Conservation (phyloP, 2,888 invertebrate species). For the Dasysyrphus albostriatus region DNA sequence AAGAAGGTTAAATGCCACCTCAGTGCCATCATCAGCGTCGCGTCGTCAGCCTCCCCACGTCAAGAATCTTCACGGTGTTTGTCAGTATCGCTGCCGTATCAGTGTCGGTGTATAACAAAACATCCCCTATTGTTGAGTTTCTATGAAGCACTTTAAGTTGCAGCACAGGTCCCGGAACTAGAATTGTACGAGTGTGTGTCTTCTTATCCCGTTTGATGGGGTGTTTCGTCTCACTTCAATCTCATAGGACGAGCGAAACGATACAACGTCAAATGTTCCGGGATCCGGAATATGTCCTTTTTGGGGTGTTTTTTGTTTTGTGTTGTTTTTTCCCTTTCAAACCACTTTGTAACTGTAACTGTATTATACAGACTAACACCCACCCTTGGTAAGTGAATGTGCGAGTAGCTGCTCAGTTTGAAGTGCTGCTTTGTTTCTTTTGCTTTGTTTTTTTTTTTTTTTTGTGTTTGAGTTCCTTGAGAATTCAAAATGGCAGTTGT, state of each 20-base stretch:
- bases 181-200: conserved; percentile 39
- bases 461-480: conserved; percentile 53
- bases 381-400: conserved; percentile 48
- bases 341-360: conserved; percentile 28
- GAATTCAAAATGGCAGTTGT: conserved; percentile 74
- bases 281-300: conserved; percentile 59
- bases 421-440: conserved; percentile 63
- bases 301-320: conserved; percentile 16
- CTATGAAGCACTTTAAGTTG: neutral
- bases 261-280: conserved; percentile 29
- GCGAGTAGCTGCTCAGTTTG: conserved; percentile 63
- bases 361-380: conserved; percentile 41
- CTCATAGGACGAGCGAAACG: conserved; percentile 61
- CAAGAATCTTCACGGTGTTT: conserved; percentile 28
- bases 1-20: conserved; percentile 69
- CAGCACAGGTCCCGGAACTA: conserved; percentile 12
- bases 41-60: conserved; percentile 15
- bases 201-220: conserved; percentile 51
- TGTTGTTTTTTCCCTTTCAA: neutral
- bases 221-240: conserved; percentile 75
- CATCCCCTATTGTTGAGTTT: conserved; percentile 48
- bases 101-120: conserved; percentile 27
- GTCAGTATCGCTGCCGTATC: neutral
- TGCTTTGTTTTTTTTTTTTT: conserved; percentile 29
- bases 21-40: conserved; percentile 35